Percentiles rank a stretch among this genome's conserved stretches.
Conservation (phyloP, 2,797 vertebrate species). For the Helostoma temminkii region DNA sequence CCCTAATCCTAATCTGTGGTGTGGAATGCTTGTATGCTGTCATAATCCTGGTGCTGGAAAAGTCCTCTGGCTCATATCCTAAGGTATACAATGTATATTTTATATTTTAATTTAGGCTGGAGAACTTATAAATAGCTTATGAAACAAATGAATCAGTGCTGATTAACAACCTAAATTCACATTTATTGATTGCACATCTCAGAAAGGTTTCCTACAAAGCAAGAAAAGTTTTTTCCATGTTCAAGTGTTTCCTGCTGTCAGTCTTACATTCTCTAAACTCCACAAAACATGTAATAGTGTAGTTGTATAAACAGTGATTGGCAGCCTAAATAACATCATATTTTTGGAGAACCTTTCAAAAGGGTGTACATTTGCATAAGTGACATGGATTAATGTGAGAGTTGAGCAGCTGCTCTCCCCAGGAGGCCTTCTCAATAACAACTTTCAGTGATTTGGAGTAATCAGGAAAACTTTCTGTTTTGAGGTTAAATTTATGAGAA, state of each 20-base stretch:
- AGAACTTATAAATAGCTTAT: not conserved
- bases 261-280: conserved; percentile 54
- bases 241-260: conserved; percentile 33
- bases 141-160: conserved; percentile 15
- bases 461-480: conserved; percentile 82
- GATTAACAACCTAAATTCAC: conserved; percentile 13
- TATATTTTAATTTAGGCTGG: too few species aligned
- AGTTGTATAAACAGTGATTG: conserved; percentile 85
- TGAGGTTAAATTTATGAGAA: conserved; percentile 62
- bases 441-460: conserved; percentile 82
- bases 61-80: too few species aligned
- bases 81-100: too few species aligned
- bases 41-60: too few species aligned
- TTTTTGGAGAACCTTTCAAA: conserved; percentile 83
- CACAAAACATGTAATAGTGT: conserved; percentile 54
- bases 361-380: conserved; percentile 86
- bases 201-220: conserved; percentile 5
- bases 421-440: conserved; percentile 72
- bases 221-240: conserved; percentile 45
- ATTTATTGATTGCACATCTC: conserved; percentile 22
- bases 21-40: too few species aligned
- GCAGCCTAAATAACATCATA: conserved; percentile 81
- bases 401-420: conserved; percentile 83
- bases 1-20: too few species aligned
- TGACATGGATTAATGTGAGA: conserved; percentile 77